Conservation (phyloP, 1,140 invertebrate genomes). For the Scaptomyza pallida region DNA sequence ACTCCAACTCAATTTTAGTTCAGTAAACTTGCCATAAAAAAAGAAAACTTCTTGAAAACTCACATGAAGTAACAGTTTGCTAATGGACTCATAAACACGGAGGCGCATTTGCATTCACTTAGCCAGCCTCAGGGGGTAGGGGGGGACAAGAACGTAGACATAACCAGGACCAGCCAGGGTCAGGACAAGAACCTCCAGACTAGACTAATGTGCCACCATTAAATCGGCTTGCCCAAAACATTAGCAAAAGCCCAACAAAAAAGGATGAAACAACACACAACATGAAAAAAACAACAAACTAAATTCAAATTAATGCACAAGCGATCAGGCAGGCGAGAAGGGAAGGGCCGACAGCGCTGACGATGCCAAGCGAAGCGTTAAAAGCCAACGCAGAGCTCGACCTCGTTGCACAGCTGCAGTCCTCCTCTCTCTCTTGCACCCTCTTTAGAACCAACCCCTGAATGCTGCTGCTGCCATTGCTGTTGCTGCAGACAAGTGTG, state of each 20-base stretch:
- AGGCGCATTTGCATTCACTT: slow-evolving; percentile 21
- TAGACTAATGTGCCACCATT: slow-evolving; percentile 65
- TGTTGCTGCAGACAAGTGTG: slow-evolving; percentile 67
- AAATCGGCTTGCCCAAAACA: slow-evolving; percentile 65
- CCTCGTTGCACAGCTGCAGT: slow-evolving; percentile 28
- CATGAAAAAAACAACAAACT: slow-evolving; percentile 34
- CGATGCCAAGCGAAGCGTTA: slow-evolving; percentile 59
- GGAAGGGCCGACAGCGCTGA: background rate
- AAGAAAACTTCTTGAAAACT: background rate
- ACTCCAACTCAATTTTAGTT: background rate
- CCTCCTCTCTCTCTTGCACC: background rate
- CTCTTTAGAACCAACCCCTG: slow-evolving; percentile 5
- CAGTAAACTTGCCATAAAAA: slow-evolving; percentile 10
- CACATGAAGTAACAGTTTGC: background rate
- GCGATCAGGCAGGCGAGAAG: slow-evolving; percentile 31
- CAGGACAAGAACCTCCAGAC: slow-evolving; percentile 6
- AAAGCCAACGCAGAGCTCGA: slow-evolving; percentile 52
- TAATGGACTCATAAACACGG: background rate
- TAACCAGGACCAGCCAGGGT: slow-evolving; percentile 4
- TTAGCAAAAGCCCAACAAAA: slow-evolving; percentile 34
- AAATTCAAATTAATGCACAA: slow-evolving; percentile 73
- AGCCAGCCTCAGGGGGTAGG: background rate
- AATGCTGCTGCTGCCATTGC: slow-evolving; percentile 27
- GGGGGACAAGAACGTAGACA: background rate
- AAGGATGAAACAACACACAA: slow-evolving; percentile 1